These are phyloP conservation scores for Paradoxurus hermaphroditus DNA, from an alignment of 2,113 vertebrate genomes.

Conservation along the genomic window DNA sequence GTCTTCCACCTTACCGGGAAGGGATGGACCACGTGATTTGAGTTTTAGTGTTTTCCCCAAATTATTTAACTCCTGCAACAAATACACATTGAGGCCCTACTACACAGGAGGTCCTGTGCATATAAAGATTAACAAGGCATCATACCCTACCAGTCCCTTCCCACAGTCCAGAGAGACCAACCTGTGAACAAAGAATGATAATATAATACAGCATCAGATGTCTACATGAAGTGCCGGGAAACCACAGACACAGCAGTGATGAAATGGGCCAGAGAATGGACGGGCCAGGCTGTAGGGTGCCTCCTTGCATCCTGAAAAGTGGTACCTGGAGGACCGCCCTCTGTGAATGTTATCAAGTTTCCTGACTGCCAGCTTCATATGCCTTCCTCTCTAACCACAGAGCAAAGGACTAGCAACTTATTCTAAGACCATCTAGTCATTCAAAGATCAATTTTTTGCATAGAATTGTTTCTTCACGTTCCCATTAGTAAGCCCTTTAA, in stretches of 20 bases:
- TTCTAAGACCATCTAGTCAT: background rate
- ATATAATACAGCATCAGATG: background rate
- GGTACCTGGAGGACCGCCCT: background rate
- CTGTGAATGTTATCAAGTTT: background rate
- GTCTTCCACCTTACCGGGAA: background rate
- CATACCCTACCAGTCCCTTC: background rate
- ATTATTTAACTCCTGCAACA: background rate
- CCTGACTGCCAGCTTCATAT: background rate
- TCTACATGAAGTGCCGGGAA: background rate
- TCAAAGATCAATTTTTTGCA: background rate
- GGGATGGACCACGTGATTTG: background rate
- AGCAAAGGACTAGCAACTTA: background rate
- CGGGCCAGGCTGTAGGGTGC: too few species aligned
- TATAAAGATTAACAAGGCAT: background rate
- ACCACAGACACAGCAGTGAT: background rate
- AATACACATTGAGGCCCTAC: background rate
- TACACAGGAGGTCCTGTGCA: background rate
- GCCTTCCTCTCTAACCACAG: background rate
- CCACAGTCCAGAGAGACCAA: background rate
- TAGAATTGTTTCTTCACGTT: background rate
- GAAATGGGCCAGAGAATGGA: background rate
- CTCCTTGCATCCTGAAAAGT: background rate
- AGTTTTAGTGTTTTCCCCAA: background rate
- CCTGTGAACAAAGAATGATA: background rate
- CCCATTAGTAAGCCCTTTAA: slow-evolving; percentile 37